These are phyloP conservation scores for Mechanitis mazaeus DNA, from an alignment of 2,888 invertebrate genomes.

Conservation along the genomic window DNA sequence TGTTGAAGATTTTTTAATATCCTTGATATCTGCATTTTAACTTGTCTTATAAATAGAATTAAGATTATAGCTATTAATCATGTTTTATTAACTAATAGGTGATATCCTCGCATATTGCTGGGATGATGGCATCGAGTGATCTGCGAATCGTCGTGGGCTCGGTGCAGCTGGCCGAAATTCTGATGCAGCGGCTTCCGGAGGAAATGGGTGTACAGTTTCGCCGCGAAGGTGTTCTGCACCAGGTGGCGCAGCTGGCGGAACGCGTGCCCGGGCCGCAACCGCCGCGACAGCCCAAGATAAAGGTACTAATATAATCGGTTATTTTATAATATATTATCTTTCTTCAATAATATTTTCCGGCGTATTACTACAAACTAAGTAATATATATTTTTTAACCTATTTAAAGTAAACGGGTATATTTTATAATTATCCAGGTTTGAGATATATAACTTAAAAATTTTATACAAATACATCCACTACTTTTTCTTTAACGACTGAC, in stretches of 20 bases:
- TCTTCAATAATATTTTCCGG: too few relatives aligned
- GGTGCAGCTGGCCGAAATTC: slow-evolving; percentile 96
- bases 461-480: too few relatives aligned
- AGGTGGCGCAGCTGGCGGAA: slow-evolving; percentile 74
- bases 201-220: slow-evolving; percentile 97
- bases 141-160: slow-evolving; percentile 97
- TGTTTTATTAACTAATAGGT: slow-evolving; percentile 54
- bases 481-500: too few relatives aligned
- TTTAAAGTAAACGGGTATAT: too few relatives aligned
- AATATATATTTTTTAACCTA: too few relatives aligned
- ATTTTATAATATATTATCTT: neutral
- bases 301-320: slow-evolving; percentile 38
- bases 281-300: slow-evolving; percentile 70
- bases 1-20: neutral
- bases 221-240: slow-evolving; percentile 98
- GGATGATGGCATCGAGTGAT: slow-evolving; percentile 98
- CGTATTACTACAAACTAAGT: too few relatives aligned
- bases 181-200: slow-evolving; percentile 97
- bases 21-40: neutral
- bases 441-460: too few relatives aligned
- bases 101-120: slow-evolving; percentile 97
- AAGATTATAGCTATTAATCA: neutral
- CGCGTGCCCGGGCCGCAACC: slow-evolving; percentile 47
- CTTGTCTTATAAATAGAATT: neutral
- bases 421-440: too few relatives aligned